Percentiles rank a stretch among this genome's conserved stretches.
These are phyloP conservation scores for Myocastor coypus DNA, from an alignment of 2,113 vertebrate species.

Conservation along the genomic window DNA sequence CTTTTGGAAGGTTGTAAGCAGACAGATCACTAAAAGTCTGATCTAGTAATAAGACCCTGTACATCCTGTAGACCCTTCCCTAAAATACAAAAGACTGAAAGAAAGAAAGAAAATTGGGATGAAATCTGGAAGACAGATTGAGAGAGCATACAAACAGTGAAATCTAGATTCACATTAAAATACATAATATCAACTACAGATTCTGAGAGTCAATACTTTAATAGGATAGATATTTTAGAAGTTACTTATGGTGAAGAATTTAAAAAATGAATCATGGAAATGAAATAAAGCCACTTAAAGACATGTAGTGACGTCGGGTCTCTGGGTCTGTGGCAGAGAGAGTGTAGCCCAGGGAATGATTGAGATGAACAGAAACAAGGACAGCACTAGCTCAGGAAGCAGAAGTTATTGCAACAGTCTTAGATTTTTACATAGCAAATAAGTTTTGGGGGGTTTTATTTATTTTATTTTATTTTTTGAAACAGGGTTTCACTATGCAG, in stretches of 20 bases:
- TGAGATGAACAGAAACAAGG: neutral
- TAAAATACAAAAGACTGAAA: no score
- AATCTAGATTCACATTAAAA: neutral
- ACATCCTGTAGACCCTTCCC: no score
- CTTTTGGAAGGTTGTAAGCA: no score
- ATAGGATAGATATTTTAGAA: neutral
- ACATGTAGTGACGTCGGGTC: neutral
- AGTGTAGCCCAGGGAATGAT: neutral
- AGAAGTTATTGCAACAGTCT: neutral
- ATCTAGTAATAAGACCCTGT: no score
- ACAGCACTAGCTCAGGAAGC: neutral
- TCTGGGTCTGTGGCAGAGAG: neutral
- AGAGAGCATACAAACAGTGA: neutral
- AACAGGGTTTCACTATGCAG: no score
- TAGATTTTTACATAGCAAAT: no score
- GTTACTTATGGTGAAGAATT: neutral
- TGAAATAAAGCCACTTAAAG: neutral
- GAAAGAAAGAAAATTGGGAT: neutral
- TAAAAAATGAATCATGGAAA: neutral
- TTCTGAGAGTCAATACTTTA: neutral
- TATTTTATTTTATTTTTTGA: no score
- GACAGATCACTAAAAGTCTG: no score
- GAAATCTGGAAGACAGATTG: neutral
- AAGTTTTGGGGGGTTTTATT: no score
- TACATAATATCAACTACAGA: neutral